A percentile compares a stretch with the other conserved stretches of the same genome.
Evolutionary conservation across 2,797 vertebrate genomes (phyloP).

Genomic region (Xiphorhynchus erythropygius): DNA sequence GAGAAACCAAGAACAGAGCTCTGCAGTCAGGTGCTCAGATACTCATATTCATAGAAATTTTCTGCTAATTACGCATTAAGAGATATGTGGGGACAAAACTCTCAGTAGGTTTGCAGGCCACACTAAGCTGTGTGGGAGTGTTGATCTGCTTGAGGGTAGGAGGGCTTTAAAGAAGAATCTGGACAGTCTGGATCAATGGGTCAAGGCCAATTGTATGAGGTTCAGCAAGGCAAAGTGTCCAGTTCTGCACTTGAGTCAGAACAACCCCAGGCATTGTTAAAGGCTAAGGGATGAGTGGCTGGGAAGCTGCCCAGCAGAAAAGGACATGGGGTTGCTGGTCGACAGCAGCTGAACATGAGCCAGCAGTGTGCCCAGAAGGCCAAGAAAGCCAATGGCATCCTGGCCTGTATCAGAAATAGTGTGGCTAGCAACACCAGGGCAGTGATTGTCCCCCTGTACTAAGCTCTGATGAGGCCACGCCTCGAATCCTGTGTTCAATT

Average conservation of each 20-base stretch:
- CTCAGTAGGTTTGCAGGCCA: not conserved
- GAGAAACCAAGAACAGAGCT: not conserved
- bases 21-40: not conserved
- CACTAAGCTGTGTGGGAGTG: not conserved
- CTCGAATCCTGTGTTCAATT: not conserved
- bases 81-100: accelerated
- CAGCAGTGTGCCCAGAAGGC: not conserved
- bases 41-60: not conserved
- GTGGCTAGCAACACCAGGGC: not conserved
- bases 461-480: not conserved
- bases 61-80: not conserved
- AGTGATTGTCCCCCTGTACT: not conserved
- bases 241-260: not conserved
- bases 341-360: not conserved
- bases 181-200: not conserved
- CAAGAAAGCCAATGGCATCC: not conserved
- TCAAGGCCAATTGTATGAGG: accelerated
- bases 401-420: not conserved
- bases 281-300: not conserved
- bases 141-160: not conserved
- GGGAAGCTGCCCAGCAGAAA: not conserved
- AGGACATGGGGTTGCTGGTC: not conserved
- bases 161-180: not conserved
- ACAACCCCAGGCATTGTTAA: accelerated
- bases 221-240: not conserved